Percentiles rank a stretch among this genome's conserved stretches.
Evolutionary conservation across 2,113 vertebrate genomes (phyloP).

Genomic region (Antigone vipio): DNA sequence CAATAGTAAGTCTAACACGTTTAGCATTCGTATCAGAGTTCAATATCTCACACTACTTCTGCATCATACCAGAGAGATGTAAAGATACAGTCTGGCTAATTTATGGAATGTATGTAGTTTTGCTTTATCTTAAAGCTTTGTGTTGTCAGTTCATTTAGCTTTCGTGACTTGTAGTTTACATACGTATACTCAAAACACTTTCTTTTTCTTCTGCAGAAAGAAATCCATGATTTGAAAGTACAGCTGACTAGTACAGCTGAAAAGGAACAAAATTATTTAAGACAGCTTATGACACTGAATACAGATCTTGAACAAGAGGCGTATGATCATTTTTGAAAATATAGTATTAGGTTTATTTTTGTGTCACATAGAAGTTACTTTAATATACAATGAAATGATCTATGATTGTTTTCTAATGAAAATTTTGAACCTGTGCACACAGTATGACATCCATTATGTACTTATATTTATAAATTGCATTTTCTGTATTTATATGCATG

Average conservation of each 20-base stretch:
- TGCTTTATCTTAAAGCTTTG: not conserved
- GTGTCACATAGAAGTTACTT: not conserved
- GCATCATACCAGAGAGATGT: not conserved
- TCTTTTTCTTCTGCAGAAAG: constrained; percentile 72
- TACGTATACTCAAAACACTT: not conserved
- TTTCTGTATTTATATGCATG: not conserved
- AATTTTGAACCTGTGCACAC: not conserved
- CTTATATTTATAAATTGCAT: not conserved
- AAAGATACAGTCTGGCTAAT: not conserved
- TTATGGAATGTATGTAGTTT: not conserved
- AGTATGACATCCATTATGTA: not conserved
- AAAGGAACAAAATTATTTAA: constrained; percentile 73
- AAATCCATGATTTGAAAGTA: constrained; percentile 75
- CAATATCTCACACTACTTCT: not conserved
- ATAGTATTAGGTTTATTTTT: not conserved
- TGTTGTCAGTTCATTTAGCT: not conserved
- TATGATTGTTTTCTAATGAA: not conserved
- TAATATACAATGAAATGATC: not conserved
- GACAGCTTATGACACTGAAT: constrained; percentile 74
- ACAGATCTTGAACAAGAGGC: constrained; percentile 70
- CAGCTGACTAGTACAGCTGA: constrained; percentile 71
- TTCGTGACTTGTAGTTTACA: not conserved
- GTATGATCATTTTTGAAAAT: constrained; percentile 70
- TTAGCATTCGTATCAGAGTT: not conserved
- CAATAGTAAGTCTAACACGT: not conserved